phyloP scores from a whole-genome alignment of 2,888 invertebrate species.

The Acleris emargana region DNA sequence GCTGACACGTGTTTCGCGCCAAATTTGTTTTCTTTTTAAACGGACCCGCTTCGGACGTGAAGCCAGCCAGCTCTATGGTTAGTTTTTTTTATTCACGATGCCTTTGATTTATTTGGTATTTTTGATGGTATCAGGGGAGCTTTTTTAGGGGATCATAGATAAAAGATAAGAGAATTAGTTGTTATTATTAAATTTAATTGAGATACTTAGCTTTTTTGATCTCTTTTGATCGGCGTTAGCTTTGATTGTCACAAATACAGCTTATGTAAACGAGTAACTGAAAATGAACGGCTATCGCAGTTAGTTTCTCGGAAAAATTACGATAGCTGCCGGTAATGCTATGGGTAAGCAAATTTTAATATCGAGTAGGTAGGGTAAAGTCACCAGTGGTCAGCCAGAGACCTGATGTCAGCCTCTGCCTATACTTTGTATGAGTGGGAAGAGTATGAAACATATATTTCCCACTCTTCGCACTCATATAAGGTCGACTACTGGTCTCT shows the following conservation, averaged over 20 bases:
- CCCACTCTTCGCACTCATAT: no score
- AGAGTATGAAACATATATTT: no score
- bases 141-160: constrained; percentile 30
- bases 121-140: constrained; percentile 31
- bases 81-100: constrained; percentile 50
- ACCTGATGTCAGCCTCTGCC: no score
- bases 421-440: no score
- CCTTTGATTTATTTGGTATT: constrained; percentile 48
- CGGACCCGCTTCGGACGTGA: constrained; percentile 35
- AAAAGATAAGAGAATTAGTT: constrained; percentile 28
- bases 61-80: constrained; percentile 30
- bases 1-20: constrained; percentile 48
- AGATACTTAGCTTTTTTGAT: constrained; percentile 17
- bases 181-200: constrained; percentile 29
- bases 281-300: neutral
- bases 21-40: constrained; percentile 42
- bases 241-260: neutral
- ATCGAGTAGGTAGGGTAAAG: no score
- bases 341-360: no score
- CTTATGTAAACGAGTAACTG: neutral
- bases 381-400: no score
- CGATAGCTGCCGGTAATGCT: no score
- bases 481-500: no score
- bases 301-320: neutral
- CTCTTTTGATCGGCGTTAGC: neutral